Conservation (phyloP, 2,888 invertebrate genomes). For the Drepanosiphum platanoidis region DNA sequence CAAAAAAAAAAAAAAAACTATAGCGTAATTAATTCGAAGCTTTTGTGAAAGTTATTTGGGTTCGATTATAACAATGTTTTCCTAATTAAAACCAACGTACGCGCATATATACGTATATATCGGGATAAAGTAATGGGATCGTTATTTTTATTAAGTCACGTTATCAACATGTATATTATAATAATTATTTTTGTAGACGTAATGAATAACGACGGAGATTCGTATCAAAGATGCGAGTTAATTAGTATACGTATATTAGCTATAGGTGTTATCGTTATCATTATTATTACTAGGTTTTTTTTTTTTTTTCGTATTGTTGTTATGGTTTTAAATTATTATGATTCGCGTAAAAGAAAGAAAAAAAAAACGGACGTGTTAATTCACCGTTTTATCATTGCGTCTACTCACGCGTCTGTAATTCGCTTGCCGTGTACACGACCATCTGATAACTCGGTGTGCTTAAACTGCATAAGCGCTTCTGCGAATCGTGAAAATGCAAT, state of each 20-base stretch:
- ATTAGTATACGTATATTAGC: no score
- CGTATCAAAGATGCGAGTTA: not conserved
- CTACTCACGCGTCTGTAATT: not conserved
- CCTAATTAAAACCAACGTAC: slow-evolving; percentile 12
- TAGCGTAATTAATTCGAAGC: not conserved
- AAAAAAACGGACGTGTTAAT: not conserved
- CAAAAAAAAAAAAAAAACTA: not conserved
- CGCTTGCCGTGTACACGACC: no score
- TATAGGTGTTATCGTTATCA: no score
- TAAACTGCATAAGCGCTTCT: no score
- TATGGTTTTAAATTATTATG: not conserved
- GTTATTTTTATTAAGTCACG: not conserved
- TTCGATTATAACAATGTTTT: not conserved
- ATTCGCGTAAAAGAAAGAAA: not conserved
- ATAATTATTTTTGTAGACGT: not conserved
- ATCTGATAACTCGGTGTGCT: no score
- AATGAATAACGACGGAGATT: not conserved
- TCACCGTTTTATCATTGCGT: not conserved
- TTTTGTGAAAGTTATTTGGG: slow-evolving; percentile 2
- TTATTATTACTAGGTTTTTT: no score
- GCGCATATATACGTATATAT: not conserved
- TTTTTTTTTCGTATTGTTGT: not conserved
- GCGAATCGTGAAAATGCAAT: no score
- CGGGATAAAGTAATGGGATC: not conserved
- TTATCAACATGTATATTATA: not conserved